Percentiles rank a stretch among this genome's conserved stretches.
Evolutionary conservation across 2,113 vertebrate species (phyloP).

Genomic region (Festucalex cinctus): DNA sequence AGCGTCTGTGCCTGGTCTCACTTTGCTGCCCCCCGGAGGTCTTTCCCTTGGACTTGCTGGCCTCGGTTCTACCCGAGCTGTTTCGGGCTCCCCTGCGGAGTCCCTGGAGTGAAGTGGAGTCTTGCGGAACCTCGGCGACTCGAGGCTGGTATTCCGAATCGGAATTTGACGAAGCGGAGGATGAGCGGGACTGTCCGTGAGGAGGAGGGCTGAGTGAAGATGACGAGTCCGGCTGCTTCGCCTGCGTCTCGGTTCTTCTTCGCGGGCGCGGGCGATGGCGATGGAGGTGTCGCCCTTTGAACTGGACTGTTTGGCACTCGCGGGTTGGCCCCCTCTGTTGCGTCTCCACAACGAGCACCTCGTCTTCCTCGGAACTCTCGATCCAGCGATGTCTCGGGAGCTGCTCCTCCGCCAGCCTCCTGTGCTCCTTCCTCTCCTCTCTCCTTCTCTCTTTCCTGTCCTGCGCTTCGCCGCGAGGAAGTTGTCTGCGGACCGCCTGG

Average conservation of each 20-base stretch:
- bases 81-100: conserved; percentile 51
- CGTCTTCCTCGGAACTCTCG: conserved; percentile 66
- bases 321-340: conserved; percentile 59
- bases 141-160: conserved; percentile 72
- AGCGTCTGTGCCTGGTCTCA: conserved; percentile 82
- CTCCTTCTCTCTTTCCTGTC: conserved; percentile 34
- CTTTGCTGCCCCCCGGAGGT: conserved; percentile 74
- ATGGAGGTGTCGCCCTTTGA: conserved; percentile 34
- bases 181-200: conserved; percentile 55
- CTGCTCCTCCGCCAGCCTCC: conserved; percentile 78
- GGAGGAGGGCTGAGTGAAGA: conserved; percentile 66
- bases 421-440: conserved; percentile 49
- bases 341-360: conserved; percentile 63
- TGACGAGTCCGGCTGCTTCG: conserved; percentile 53
- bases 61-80: conserved; percentile 41
- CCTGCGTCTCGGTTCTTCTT: conserved; percentile 25
- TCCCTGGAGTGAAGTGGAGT: conserved; percentile 70
- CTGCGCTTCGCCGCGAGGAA: conserved; percentile 20
- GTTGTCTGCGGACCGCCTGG: conserved; percentile 41
- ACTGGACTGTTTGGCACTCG: conserved; percentile 48
- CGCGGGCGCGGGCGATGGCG: conserved; percentile 27
- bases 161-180: conserved; percentile 76
- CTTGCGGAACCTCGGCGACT: conserved; percentile 70
- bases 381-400: conserved; percentile 69
- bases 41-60: conserved; percentile 51